Evolutionary conservation across 2,797 vertebrate species (phyloP).

Genomic region (Geotrypetes seraphini): DNA sequence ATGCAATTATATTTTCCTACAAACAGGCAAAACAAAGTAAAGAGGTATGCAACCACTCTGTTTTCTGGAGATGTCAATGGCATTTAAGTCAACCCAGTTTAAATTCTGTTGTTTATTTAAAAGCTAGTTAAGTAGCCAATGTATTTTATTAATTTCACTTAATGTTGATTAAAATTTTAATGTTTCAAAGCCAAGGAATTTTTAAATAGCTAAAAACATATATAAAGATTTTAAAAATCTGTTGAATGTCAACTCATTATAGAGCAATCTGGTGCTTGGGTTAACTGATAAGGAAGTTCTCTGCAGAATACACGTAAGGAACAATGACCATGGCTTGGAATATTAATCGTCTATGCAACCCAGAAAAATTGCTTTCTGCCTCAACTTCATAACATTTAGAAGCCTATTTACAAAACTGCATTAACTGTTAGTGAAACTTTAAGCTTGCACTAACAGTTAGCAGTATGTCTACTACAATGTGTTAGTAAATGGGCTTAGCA

Average conservation of each 20-base stretch:
- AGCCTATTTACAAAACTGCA: too few relatives aligned
- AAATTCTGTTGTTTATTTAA: slow-evolving; percentile 65
- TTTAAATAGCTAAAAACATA: slow-evolving; percentile 49
- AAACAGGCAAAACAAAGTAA: slow-evolving; percentile 28
- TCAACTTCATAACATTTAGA: slow-evolving; percentile 46
- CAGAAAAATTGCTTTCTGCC: slow-evolving; percentile 38
- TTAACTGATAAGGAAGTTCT: slow-evolving; percentile 34
- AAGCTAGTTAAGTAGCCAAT: slow-evolving; percentile 43
- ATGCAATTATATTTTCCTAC: slow-evolving; percentile 24
- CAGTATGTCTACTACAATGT: too few relatives aligned
- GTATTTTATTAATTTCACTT: slow-evolving; percentile 37
- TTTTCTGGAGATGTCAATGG: slow-evolving; percentile 41
- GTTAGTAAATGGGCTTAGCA: too few relatives aligned
- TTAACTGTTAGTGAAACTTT: too few relatives aligned
- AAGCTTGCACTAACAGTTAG: too few relatives aligned
- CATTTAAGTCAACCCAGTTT: slow-evolving; percentile 59
- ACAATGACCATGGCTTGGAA: slow-evolving; percentile 41
- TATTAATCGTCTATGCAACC: slow-evolving; percentile 40
- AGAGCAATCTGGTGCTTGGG: slow-evolving; percentile 42
- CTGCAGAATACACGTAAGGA: slow-evolving; percentile 46
- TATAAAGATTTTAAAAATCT: slow-evolving; percentile 36
- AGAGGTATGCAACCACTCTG: slow-evolving; percentile 27
- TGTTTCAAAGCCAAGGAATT: slow-evolving; percentile 40
- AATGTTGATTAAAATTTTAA: slow-evolving; percentile 29
- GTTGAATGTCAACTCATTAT: slow-evolving; percentile 43